Conservation (phyloP, 2,797 vertebrate genomes). For the Pipistrellus kuhlii region DNA sequence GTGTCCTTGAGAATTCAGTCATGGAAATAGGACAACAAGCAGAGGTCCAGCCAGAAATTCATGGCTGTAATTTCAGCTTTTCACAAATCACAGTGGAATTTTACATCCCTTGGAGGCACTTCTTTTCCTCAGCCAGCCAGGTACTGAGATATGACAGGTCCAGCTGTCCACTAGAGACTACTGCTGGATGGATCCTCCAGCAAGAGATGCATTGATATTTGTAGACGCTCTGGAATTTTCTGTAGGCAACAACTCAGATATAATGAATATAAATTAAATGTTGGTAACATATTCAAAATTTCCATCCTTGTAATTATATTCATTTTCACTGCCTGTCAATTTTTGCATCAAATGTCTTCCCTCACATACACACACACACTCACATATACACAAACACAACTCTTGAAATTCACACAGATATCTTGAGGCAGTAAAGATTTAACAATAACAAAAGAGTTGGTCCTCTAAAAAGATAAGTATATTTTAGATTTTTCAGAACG, state of each 20-base stretch:
- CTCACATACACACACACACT: too few species aligned
- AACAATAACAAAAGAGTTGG: background rate
- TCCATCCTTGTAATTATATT: background rate
- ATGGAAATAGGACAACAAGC: background rate
- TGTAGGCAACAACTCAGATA: background rate
- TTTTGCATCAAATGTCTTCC: background rate
- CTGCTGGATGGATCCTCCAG: background rate
- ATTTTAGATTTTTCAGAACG: constrained; percentile 25
- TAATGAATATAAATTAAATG: constrained; percentile 22
- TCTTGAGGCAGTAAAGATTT: background rate
- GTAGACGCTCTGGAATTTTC: background rate
- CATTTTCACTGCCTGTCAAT: constrained; percentile 18
- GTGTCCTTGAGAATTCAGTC: constrained; percentile 61
- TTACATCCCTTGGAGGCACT: constrained; percentile 43
- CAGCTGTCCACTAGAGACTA: constrained; percentile 45
- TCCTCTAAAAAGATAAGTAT: background rate
- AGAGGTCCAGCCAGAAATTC: constrained; percentile 46
- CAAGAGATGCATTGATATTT: background rate
- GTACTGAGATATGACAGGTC: constrained; percentile 43
- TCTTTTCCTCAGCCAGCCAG: constrained; percentile 17
- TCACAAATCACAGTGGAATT: constrained; percentile 59
- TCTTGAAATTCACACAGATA: background rate
- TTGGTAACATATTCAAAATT: constrained; percentile 1
- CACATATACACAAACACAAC: background rate
- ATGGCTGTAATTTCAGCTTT: constrained; percentile 41